A percentile compares a stretch with the other conserved stretches of the same genome.
phyloP scores from a whole-genome alignment of 2,113 vertebrate genomes.

The Gnathonemus longibarbis region DNA sequence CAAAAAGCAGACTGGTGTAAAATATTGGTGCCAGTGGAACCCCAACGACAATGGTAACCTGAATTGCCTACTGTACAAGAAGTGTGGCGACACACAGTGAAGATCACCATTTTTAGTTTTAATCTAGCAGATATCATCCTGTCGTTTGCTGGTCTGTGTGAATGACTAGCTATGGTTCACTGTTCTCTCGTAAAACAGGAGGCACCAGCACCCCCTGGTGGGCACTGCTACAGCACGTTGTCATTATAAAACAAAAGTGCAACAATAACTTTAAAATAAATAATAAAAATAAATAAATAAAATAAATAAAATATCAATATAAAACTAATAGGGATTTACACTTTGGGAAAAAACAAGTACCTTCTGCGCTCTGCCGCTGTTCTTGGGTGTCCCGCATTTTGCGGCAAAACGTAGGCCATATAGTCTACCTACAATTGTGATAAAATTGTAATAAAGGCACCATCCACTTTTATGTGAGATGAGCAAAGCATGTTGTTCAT shows the following conservation, averaged over 20 bases:
- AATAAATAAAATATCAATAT: slow-evolving; percentile 8
- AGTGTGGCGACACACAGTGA: not conserved
- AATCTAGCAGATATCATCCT: not conserved
- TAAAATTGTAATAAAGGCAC: not conserved
- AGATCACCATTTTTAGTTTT: not conserved
- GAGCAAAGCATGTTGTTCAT: not conserved
- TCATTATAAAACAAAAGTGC: not conserved
- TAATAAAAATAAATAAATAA: not conserved
- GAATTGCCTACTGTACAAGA: not conserved
- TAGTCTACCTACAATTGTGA: not conserved
- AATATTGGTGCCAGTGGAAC: not conserved
- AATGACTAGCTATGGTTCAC: not conserved
- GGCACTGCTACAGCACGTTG: not conserved
- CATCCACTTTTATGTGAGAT: not conserved
- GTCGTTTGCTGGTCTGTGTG: not conserved
- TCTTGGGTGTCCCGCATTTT: not conserved
- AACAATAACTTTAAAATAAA: not conserved
- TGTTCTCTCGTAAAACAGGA: not conserved
- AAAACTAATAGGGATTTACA: not conserved
- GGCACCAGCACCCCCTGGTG: not conserved
- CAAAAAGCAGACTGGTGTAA: not conserved
- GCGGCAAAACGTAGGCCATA: not conserved
- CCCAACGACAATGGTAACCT: not conserved
- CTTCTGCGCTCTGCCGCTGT: not conserved
- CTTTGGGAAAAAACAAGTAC: not conserved